phyloP scores from a whole-genome alignment of 2,888 invertebrate genomes.

The Aphrophora alni region DNA sequence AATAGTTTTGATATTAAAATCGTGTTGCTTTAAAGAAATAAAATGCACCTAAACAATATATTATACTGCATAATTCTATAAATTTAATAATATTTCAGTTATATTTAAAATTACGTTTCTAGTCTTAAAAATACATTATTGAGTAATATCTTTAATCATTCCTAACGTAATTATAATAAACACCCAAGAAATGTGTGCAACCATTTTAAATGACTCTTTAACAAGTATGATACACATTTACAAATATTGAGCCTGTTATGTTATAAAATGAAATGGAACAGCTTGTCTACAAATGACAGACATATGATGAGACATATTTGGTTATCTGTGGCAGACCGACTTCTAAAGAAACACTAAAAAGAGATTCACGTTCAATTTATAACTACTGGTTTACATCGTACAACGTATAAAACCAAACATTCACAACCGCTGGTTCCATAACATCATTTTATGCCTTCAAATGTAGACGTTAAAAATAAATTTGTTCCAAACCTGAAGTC shows the following conservation, averaged over 20 bases:
- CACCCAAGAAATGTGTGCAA: too few species aligned
- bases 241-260: background rate
- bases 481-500: background rate
- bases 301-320: background rate
- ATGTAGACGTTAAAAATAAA: background rate
- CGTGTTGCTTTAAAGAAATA: too few species aligned
- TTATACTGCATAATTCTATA: too few species aligned
- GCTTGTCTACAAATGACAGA: background rate
- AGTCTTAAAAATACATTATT: too few species aligned
- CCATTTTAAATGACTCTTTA: too few species aligned
- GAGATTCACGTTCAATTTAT: background rate
- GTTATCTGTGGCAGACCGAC: background rate
- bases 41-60: too few species aligned
- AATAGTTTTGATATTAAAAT: too few species aligned
- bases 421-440: background rate
- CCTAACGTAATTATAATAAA: too few species aligned
- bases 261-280: background rate
- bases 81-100: too few species aligned
- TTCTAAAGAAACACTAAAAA: slow-evolving; percentile 1
- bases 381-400: background rate
- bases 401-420: background rate
- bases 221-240: background rate
- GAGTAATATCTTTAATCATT: too few species aligned
- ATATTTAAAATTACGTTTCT: too few species aligned
- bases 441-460: background rate